Base-by-base conservation (phyloP, 1,140 invertebrate genomes). In the Calephelis virginiensis region DNA sequence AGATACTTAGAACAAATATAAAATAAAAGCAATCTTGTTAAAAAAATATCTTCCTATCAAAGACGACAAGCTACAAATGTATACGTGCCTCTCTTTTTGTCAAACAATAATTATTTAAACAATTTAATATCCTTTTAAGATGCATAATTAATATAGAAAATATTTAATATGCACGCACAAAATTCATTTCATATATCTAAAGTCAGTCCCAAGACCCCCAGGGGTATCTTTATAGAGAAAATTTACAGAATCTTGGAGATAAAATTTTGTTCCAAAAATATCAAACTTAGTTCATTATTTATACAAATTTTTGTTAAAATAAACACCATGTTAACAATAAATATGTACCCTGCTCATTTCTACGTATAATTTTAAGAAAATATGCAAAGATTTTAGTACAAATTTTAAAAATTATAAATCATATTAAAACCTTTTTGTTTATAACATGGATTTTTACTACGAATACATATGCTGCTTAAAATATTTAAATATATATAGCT, bases 1-100 rank as follows among this genome's bases (percentile, higher is more conserved):
- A 73, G 77, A 75, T 80, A 73, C 75, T 81, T 83, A 83, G 71
- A 82, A 84, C 76, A 82, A 80, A 80, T 84, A 85, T 61, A 83
- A 82, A 80, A 82, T 80, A 78, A 81, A 77, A 84, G 81, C 80
- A 73, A 83, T 79, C 75, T 77, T 75, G 72, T 73, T 77, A 82
- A 78, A 82, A 79, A 78, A 74, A 76, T 72, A 74, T 76, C 60
- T 71, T 70, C 61, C 60, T 73, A 77, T 74, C 66, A 79, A 78
- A 74, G 67, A 61, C 49, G 63, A 76, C 68, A 75, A 67, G 65
- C 45, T 43, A 43, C 40, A 43, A 43, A 43, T 43, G 40, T 43
- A 43, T 43, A 43, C 40, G 40, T 6, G 40, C 40, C 40, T 56
- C 64, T 66, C 63, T 59, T 60, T 28, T 38, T 67, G 61, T 67